Evolutionary conservation across 2,888 invertebrate genomes (phyloP).

Genomic region (Alsophila aescularia): DNA sequence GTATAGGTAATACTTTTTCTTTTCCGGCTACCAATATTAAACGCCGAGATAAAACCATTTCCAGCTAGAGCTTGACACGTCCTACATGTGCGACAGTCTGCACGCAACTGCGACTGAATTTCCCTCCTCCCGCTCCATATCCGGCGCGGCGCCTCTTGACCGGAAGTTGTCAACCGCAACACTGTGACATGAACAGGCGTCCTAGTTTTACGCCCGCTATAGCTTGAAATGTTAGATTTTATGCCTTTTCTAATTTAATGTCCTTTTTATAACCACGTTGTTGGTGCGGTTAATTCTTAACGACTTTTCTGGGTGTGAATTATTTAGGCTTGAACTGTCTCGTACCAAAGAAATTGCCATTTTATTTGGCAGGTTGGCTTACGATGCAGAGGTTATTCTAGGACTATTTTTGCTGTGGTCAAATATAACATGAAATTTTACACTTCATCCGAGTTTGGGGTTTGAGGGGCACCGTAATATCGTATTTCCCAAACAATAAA

Average conservation of each 20-base stretch:
- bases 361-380: too few relatives aligned
- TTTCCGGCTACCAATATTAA: background rate
- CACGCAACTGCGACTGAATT: slow-evolving; percentile 42
- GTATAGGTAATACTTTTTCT: background rate
- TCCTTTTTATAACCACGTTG: slow-evolving; percentile 28
- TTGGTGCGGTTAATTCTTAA: slow-evolving; percentile 11
- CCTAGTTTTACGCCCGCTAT: slow-evolving; percentile 45
- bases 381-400: too few relatives aligned
- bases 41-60: background rate
- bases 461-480: too few relatives aligned
- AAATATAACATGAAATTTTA: too few relatives aligned
- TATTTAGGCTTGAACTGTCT: background rate
- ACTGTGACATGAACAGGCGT: slow-evolving; percentile 43
- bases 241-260: slow-evolving; percentile 33
- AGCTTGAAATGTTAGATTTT: slow-evolving; percentile 37
- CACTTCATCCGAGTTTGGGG: too few relatives aligned
- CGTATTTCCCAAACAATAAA: too few relatives aligned
- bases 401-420: too few relatives aligned
- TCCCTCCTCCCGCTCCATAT: slow-evolving; percentile 24
- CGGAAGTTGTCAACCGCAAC: slow-evolving; percentile 45
- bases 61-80: slow-evolving; percentile 24
- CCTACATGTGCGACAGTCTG: slow-evolving; percentile 46
- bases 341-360: too few relatives aligned
- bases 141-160: slow-evolving; percentile 33
- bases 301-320: background rate